Conservation (phyloP, 2,113 vertebrate genomes). For the Lamprologus lemairii region DNA sequence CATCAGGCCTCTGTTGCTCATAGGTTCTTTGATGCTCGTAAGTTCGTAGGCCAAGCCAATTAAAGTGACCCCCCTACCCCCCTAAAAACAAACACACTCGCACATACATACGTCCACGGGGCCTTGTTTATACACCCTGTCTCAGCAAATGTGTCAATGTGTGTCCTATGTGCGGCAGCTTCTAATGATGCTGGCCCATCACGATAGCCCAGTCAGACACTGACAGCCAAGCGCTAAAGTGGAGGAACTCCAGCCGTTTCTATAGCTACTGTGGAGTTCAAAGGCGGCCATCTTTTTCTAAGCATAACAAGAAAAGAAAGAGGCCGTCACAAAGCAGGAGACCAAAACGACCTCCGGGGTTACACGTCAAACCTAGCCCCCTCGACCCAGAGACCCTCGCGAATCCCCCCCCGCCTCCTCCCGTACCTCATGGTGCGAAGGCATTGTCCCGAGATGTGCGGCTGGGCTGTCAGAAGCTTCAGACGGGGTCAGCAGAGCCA, state of each 20-base stretch:
- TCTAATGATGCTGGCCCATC: constrained; percentile 70
- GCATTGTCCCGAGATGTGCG: constrained; percentile 27
- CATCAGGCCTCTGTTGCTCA: constrained; percentile 50
- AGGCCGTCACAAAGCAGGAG: constrained; percentile 54
- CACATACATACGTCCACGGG: constrained; percentile 17
- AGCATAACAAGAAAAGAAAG: constrained; percentile 71
- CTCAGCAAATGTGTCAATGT: constrained; percentile 65
- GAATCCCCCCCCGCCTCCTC: neutral
- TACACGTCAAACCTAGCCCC: constrained; percentile 56
- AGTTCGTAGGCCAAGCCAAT: constrained; percentile 61
- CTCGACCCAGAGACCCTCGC: constrained; percentile 24
- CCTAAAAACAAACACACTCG: constrained; percentile 50
- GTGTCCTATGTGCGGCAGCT: constrained; percentile 47
- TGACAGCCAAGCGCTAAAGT: constrained; percentile 68
- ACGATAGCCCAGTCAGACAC: constrained; percentile 58
- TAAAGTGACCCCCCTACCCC: constrained; percentile 63
- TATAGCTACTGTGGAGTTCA: constrained; percentile 70
- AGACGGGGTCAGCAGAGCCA: constrained; percentile 52
- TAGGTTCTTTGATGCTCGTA: constrained; percentile 28
- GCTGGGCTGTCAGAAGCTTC: constrained; percentile 41
- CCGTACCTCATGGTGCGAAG: constrained; percentile 9
- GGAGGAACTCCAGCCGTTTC: constrained; percentile 70
- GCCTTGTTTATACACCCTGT: constrained; percentile 55
- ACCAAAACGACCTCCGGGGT: constrained; percentile 65
- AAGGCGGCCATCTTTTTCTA: constrained; percentile 68